Evolutionary conservation across 2,888 invertebrate genomes (phyloP).

Genomic region (Sycophila texana): DNA sequence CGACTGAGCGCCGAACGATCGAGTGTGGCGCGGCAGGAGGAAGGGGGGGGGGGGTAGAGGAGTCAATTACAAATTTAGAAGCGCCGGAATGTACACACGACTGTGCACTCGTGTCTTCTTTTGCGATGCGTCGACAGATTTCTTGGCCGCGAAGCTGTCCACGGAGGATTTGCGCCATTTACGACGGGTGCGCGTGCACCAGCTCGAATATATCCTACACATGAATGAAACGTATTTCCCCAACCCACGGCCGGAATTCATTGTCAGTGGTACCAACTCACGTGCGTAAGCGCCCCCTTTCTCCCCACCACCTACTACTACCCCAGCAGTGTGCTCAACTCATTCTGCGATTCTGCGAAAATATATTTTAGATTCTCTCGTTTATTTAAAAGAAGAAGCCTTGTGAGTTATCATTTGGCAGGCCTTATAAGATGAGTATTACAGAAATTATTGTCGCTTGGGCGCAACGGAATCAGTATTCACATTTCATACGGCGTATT

Average conservation of each 20-base stretch:
- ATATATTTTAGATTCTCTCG: conserved; percentile 9
- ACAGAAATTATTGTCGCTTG: neutral
- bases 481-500: too few relatives aligned
- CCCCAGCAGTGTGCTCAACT: neutral
- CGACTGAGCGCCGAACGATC: neutral
- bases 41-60: conserved; percentile 29
- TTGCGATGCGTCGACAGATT: conserved; percentile 29
- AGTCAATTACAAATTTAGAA: conserved; percentile 47
- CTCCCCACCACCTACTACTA: too few relatives aligned
- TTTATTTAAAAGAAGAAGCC: neutral
- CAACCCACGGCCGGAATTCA: too few relatives aligned
- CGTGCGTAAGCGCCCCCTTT: neutral
- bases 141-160: conserved; percentile 31
- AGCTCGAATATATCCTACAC: conserved; percentile 7
- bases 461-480: too few relatives aligned
- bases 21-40: neutral
- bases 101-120: neutral
- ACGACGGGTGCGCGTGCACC: neutral
- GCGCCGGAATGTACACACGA: conserved; percentile 22
- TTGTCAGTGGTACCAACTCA: neutral
- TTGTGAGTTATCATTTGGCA: neutral
- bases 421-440: neutral
- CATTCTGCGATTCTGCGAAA: neutral
- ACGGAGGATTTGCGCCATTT: conserved; percentile 31
- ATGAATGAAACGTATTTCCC: conserved; percentile 36